phyloP scores from a whole-genome alignment of 2,888 invertebrate genomes.

The Gandaritis pyraliata region DNA sequence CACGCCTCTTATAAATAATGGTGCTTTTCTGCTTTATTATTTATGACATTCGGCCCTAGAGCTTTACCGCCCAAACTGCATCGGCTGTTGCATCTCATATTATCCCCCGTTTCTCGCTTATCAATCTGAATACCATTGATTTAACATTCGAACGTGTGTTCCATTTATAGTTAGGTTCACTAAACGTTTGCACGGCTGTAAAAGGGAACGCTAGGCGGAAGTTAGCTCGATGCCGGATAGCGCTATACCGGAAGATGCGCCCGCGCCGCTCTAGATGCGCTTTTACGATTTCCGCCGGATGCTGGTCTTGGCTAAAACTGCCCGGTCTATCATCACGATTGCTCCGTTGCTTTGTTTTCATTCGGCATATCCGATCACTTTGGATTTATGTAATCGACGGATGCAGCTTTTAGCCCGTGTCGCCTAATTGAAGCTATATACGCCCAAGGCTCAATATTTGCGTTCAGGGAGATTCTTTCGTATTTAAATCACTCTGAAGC shows the following conservation, averaged over 20 bases:
- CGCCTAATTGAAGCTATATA: neutral
- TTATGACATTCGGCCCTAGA: neutral
- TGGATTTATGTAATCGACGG: constrained; percentile 16
- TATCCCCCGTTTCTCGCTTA: neutral
- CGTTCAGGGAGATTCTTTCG: neutral
- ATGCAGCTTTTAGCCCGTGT: constrained; percentile 1
- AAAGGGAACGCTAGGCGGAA: constrained; percentile 72
- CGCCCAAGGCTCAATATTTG: neutral
- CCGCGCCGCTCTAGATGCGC: constrained; percentile 74
- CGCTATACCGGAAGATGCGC: constrained; percentile 77
- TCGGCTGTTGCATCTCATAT: constrained; percentile 4
- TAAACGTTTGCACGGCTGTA: constrained; percentile 60
- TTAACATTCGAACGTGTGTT: constrained; percentile 23
- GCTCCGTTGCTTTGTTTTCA: constrained; percentile 44
- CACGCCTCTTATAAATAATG: neutral
- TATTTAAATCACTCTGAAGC: no score
- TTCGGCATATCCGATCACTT: constrained; percentile 35
- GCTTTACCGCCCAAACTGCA: constrained; percentile 3
- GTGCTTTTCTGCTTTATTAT: neutral
- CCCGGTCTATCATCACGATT: constrained; percentile 54
- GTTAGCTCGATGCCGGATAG: constrained; percentile 68
- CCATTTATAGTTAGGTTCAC: constrained; percentile 64
- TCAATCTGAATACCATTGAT: constrained; percentile 4
- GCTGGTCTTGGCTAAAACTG: constrained; percentile 56
- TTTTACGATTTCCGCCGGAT: constrained; percentile 79